Base-by-base conservation (phyloP, 1,140 invertebrate species). In the Laupala kohalensis region DNA sequence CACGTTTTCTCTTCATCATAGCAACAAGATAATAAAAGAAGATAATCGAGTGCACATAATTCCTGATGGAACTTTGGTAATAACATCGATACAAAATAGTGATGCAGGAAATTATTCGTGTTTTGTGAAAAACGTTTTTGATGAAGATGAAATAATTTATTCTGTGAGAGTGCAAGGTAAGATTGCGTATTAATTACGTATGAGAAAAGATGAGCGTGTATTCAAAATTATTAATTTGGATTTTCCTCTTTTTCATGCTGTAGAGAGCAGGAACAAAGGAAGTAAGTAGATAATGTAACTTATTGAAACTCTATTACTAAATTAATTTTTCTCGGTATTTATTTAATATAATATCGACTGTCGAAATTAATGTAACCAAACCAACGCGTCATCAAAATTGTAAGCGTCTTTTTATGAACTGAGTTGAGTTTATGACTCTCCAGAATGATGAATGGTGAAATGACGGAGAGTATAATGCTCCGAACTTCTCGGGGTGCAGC, bases 71-170 rank as follows among this genome's bases (percentile, higher is more conserved):
- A 72, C 67, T 53, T 29, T 77, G 37, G 65, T 74, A 23, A 74
- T 77, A 24, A 66, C 64, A 15, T 65, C 73, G 23, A 71, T 77
- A 12, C 69, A 76, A 63, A 75, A 72, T 19, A 12, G 27, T 19
- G 77, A 79, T 71, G 73, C 76, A 12, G 83, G 84, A 79, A 74
- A 82, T 82, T 69, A 83, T n/a, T 37, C 37, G 19, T 84, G 83
- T 74, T 72, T 73, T 13, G 81, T 80, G 3, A 74, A 70, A 6
- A 84, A 83, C 74, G 75, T 77, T 24, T 78, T 80, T 15, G 80
- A 80, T 12, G 66, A 70, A 23, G 78, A 77, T 63, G 37, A 69
- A 68, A 75, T 78, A 66, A 71, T 72, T 12, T 77, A 77, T 67
- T 30, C 70, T 25, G 68, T 78, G 53, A 74, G 24, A 26, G 77